Evolutionary conservation across 2,113 vertebrate genomes (phyloP).

Genomic region (Nematolebias whitei): DNA sequence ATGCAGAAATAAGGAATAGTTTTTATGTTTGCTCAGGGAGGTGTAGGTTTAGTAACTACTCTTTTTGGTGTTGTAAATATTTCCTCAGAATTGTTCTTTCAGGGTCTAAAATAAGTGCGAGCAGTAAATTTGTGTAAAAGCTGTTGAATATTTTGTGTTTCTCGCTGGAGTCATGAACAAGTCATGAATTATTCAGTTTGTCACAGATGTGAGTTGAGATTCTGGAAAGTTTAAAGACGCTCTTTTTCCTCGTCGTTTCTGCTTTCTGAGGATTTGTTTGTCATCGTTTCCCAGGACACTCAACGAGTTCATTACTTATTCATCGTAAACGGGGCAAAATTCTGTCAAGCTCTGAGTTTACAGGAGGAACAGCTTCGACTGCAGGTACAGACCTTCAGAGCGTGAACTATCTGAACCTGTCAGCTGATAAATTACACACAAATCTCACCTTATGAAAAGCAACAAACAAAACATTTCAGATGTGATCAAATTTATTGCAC

Average conservation of each 20-base stretch:
- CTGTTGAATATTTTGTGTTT: constrained; percentile 23
- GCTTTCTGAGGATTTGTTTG: constrained; percentile 37
- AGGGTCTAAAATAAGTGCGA: constrained; percentile 15
- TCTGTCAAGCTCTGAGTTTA: not conserved
- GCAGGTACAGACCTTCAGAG: no score
- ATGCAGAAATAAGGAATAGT: not conserved
- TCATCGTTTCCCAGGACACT: constrained; percentile 20
- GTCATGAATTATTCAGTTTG: constrained; percentile 60
- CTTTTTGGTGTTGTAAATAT: not conserved
- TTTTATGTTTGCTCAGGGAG: not conserved
- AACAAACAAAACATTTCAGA: not conserved
- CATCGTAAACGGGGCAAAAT: constrained; percentile 12
- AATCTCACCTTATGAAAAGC: no score
- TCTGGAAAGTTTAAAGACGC: constrained; percentile 43
- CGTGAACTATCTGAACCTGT: not conserved
- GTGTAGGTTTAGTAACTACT: not conserved
- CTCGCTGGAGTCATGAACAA: constrained; percentile 37
- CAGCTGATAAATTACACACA: not conserved
- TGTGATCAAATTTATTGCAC: not conserved
- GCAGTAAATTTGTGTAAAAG: constrained; percentile 24
- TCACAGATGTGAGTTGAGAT: constrained; percentile 44
- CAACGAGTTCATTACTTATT: constrained; percentile 44
- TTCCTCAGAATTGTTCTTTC: constrained; percentile 14
- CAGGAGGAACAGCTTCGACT: not conserved
- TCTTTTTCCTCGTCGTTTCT: constrained; percentile 44